phyloP scores from a whole-genome alignment of 2,888 invertebrate species.

The Folsomia candida region DNA sequence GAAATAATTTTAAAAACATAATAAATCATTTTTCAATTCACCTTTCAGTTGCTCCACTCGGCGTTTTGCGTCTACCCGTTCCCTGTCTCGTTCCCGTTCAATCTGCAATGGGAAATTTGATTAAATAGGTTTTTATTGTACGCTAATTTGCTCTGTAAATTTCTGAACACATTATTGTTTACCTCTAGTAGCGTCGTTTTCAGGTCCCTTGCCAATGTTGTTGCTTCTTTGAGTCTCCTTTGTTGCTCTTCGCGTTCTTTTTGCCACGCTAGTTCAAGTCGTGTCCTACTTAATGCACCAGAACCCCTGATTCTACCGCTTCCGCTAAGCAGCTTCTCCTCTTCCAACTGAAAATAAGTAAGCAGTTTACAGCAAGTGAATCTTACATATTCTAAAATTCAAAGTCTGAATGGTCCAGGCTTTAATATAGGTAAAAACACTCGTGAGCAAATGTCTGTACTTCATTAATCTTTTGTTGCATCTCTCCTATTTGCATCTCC shows the following conservation, averaged over 20 bases:
- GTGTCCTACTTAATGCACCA: conserved; percentile 68
- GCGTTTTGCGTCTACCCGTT: conserved; percentile 79
- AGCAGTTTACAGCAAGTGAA: neutral
- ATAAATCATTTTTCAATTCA: too few species aligned
- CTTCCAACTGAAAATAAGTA: conserved; percentile 66
- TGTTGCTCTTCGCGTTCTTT: conserved; percentile 91
- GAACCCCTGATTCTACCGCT: conserved; percentile 82
- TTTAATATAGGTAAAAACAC: too few species aligned
- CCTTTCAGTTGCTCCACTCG: conserved; percentile 81
- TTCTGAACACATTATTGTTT: conserved; percentile 21
- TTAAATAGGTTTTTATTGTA: neutral
- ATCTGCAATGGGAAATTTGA: conserved; percentile 58
- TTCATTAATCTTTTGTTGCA: conserved; percentile 83
- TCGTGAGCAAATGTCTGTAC: conserved; percentile 55
- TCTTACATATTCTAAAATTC: too few species aligned
- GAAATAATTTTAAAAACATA: neutral
- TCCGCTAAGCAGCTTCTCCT: conserved; percentile 73
- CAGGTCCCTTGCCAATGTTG: conserved; percentile 81
- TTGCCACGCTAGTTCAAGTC: conserved; percentile 89
- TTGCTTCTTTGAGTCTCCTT: conserved; percentile 82
- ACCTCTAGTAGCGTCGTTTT: conserved; percentile 82
- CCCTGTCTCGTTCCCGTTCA: conserved; percentile 85
- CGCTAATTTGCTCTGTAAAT: too few species aligned
- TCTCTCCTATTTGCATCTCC: conserved; percentile 81
- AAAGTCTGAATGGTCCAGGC: too few species aligned